Conservation (phyloP, 2,797 vertebrate genomes). For the Takifugu ocellatus region DNA sequence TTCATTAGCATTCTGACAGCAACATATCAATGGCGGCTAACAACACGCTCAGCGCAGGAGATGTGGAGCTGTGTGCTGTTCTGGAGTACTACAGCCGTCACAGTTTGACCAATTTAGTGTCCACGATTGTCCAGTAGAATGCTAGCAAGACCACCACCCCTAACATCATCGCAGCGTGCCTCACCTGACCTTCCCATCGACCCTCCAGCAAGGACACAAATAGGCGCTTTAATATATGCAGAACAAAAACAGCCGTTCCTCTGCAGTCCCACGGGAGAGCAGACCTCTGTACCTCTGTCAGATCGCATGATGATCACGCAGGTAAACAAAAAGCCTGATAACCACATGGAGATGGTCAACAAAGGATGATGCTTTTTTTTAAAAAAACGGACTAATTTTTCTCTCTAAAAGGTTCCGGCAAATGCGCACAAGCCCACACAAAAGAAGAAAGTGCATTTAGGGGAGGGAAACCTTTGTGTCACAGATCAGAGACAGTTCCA, state of each 20-base stretch:
- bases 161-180: constrained; percentile 11
- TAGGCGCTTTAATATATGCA: constrained; percentile 54
- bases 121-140: background rate
- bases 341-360: constrained; percentile 28
- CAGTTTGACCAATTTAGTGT: background rate
- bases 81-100: background rate
- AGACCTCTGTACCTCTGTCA: constrained; percentile 58
- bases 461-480: constrained; percentile 20
- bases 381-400: constrained; percentile 6
- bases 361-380: constrained; percentile 33
- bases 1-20: constrained; percentile 53
- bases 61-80: background rate
- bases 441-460: constrained; percentile 8
- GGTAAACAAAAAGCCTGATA: constrained; percentile 31
- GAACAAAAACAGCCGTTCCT: constrained; percentile 47
- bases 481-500: constrained; percentile 32
- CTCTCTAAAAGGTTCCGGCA: too few relatives aligned
- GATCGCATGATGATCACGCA: constrained; percentile 50
- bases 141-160: constrained; percentile 14
- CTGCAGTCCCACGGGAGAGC: constrained; percentile 42
- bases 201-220: constrained; percentile 57
- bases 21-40: constrained; percentile 45
- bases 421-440: constrained; percentile 1
- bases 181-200: constrained; percentile 31
- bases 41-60: constrained; percentile 15